phyloP scores from a whole-genome alignment of 1,140 invertebrate genomes.

The Plectus sambesii region DNA sequence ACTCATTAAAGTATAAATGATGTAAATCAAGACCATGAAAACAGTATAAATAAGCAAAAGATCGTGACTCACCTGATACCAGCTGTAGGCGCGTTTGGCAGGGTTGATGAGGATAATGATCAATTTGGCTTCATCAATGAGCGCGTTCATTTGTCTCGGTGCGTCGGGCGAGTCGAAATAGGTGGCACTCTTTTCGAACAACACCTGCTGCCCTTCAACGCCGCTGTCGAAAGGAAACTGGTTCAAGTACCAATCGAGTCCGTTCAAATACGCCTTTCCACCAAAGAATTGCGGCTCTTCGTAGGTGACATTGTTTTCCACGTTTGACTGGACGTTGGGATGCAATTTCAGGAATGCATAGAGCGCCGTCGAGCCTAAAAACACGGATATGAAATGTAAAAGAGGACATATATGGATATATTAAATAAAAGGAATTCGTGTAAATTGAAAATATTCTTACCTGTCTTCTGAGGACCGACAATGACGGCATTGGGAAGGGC shows the following conservation, averaged over 20 bases:
- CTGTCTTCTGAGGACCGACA: conserved; percentile 96
- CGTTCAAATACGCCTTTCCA: conserved; percentile 80
- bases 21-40: too few relatives aligned
- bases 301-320: conserved; percentile 78
- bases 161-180: conserved; percentile 94
- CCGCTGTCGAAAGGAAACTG: conserved; percentile 67
- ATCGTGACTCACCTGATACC: conserved; percentile 66
- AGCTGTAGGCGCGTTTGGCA: conserved; percentile 87
- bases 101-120: conserved; percentile 89
- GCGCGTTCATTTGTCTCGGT: conserved; percentile 71
- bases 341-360: conserved; percentile 92
- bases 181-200: conserved; percentile 97
- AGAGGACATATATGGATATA: too few relatives aligned
- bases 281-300: conserved; percentile 99
- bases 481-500: conserved; percentile 77
- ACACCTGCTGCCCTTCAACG: conserved; percentile 63
- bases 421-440: too few relatives aligned
- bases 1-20: conserved; percentile 3
- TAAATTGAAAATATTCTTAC: conserved; percentile 32
- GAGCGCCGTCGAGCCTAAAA: conserved; percentile 76
- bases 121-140: conserved; percentile 74
- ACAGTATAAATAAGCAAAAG: too few relatives aligned
- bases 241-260: conserved; percentile 72
- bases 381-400: too few relatives aligned
- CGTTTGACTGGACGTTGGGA: conserved; percentile 79